A percentile compares a stretch with the other conserved stretches of the same genome.
phyloP scores from a whole-genome alignment of 2,113 vertebrate genomes.

The Poecilia latipinna region DNA sequence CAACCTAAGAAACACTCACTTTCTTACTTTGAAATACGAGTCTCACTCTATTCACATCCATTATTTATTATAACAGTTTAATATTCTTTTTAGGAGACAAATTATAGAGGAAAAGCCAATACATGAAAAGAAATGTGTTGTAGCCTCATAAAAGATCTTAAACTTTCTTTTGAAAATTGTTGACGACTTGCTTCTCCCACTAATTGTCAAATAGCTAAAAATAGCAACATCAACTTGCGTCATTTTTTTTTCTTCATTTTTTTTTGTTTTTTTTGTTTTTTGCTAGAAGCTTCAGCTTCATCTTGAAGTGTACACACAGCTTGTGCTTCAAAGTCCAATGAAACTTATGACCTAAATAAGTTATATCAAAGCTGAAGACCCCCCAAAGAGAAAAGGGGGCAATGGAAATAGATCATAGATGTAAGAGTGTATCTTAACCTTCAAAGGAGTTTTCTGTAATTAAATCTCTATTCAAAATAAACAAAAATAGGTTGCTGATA shows the following conservation, averaged over 20 bases:
- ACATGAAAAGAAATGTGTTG: neutral
- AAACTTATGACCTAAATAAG: constrained; percentile 72
- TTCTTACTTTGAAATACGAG: too few species aligned
- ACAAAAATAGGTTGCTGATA: constrained; percentile 42
- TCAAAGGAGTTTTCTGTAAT: constrained; percentile 4
- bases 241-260: constrained; percentile 17
- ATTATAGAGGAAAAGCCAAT: too few species aligned
- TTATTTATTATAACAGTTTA: too few species aligned
- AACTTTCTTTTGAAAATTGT: constrained; percentile 12
- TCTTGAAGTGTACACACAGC: constrained; percentile 37
- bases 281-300: constrained; percentile 57
- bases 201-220: constrained; percentile 51
- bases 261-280: constrained; percentile 34
- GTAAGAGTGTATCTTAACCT: constrained; percentile 5
- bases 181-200: constrained; percentile 50
- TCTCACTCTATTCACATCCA: too few species aligned
- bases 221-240: constrained; percentile 52
- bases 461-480: constrained; percentile 30
- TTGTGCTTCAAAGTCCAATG: constrained; percentile 61
- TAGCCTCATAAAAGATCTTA: neutral
- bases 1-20: too few species aligned
- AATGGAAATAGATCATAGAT: constrained; percentile 29
- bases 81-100: too few species aligned
- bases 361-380: constrained; percentile 66
- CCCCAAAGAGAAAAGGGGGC: constrained; percentile 39